Conservation (phyloP, 2,797 vertebrate species). For the Neosilurus hyrtlii region DNA sequence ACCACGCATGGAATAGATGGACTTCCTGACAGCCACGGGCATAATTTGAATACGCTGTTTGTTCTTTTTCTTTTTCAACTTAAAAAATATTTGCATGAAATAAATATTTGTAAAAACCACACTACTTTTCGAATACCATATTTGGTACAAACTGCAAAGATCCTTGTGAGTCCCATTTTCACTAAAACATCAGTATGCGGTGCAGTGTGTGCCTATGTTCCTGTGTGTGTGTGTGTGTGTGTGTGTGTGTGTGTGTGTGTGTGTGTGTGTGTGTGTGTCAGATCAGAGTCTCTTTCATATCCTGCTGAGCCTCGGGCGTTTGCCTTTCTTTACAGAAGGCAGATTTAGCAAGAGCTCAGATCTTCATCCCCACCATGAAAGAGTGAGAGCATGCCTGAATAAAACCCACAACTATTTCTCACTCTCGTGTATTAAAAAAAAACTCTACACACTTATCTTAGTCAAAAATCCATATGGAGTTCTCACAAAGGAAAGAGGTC, state of each 20-base stretch:
- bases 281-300: conserved; percentile 26
- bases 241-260: conserved; percentile 1
- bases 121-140: too few species aligned
- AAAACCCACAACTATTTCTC: conserved; percentile 2
- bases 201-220: not conserved
- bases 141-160: not conserved
- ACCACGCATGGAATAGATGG: too few species aligned
- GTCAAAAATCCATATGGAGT: not conserved
- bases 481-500: not conserved
- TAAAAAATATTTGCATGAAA: too few species aligned
- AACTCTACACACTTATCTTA: not conserved
- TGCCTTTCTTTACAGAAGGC: conserved; percentile 20
- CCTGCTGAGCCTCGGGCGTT: not conserved
- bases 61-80: too few species aligned
- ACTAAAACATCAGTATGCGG: not conserved
- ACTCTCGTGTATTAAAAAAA: not conserved
- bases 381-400: not conserved
- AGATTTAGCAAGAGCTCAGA: conserved; percentile 28
- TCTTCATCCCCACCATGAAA: not conserved
- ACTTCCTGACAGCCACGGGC: too few species aligned
- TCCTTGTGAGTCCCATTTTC: not conserved
- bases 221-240: conserved; percentile 5
- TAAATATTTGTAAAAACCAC: too few species aligned
- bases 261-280: not conserved
- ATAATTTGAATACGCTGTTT: too few species aligned